phyloP scores from a whole-genome alignment of 2,888 invertebrate species.

The Ptycholaimellus sp. region DNA sequence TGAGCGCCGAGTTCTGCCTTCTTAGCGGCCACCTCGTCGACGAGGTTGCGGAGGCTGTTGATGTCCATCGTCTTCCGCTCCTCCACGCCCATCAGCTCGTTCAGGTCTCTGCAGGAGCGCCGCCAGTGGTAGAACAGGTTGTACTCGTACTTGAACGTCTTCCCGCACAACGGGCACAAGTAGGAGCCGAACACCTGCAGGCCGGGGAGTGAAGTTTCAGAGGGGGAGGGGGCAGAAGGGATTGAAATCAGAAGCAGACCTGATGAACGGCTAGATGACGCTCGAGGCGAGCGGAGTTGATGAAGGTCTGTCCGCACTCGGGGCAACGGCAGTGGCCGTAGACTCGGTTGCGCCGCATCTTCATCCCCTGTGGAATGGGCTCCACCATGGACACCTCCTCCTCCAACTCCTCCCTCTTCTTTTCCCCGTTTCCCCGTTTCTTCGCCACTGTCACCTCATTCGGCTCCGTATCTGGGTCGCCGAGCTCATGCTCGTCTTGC shows the following conservation, averaged over 20 bases:
- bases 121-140: constrained; percentile 21
- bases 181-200: constrained; percentile 11
- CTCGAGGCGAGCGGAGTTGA: constrained; percentile 17
- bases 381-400: constrained; percentile 5
- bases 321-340: constrained; percentile 13
- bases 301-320: constrained; percentile 17
- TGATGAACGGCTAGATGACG: constrained; percentile 20
- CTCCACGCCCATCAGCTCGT: constrained; percentile 11
- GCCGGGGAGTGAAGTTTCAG: neutral
- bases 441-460: too few species aligned
- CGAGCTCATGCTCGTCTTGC: too few species aligned
- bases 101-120: constrained; percentile 16
- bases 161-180: constrained; percentile 16
- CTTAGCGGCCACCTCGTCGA: constrained; percentile 16
- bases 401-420: too few species aligned
- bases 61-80: constrained; percentile 14
- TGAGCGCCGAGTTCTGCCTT: constrained; percentile 10
- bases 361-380: constrained; percentile 7
- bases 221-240: too few species aligned
- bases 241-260: constrained; percentile 11
- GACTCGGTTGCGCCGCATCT: constrained; percentile 12
- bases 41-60: constrained; percentile 13
- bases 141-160: constrained; percentile 21
- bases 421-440: too few species aligned
- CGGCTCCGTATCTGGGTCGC: too few species aligned